Base-by-base conservation (phyloP, 1,140 invertebrate species). In the Nasonia vitripennis region DNA sequence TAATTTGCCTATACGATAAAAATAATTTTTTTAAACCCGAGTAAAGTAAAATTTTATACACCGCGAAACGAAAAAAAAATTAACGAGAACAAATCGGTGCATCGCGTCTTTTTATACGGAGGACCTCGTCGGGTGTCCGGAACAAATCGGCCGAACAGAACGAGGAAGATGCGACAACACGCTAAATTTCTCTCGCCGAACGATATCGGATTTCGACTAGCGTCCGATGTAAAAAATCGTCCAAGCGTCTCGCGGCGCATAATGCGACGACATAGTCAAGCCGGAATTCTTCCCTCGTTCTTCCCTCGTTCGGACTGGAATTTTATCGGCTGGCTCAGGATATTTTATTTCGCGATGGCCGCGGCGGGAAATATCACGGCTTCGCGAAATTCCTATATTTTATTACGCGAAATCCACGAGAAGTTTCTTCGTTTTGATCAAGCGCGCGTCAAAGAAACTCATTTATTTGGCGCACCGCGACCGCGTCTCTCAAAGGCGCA, bases 121-220 rank as follows among this genome's bases (percentile, higher is more conserved):
- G n/a, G 6, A 31, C 7, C 70, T 7, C n/a, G 12, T 20, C 17
- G 55, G 2, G 55, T n/a, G 55, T 62, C 70, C 12, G 74, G 0
- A 5, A 84, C 74, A 78, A 78, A 78, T 78, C 45, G 78, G 48
- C 9, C 45, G 37, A 78, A 78, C 12, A 20, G 2, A 62, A 1
- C 27, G n/a, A 37, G 23, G 37, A 83, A 83, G 5, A 83, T 20
- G 4, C 74, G 55, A 77, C 20, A n/a, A 84, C 23, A 34, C 12
- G 45, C 37, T 27, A 71, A 20, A 20, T 62, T n/a, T 62, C 55
- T 62, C 17, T 20, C 55, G 41, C 37, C 75, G 75, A 84, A 71
- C 62, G 41, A 71, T 84, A 84, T 84, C 75, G 62, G 17, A 84
- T 84, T 78, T 84, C 75, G 55, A 41, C 34, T 77, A 62, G 55